Percentiles rank a stretch among this genome's conserved stretches.
Conservation (phyloP, 2,888 invertebrate genomes). For the Darwinula stevensoni region DNA sequence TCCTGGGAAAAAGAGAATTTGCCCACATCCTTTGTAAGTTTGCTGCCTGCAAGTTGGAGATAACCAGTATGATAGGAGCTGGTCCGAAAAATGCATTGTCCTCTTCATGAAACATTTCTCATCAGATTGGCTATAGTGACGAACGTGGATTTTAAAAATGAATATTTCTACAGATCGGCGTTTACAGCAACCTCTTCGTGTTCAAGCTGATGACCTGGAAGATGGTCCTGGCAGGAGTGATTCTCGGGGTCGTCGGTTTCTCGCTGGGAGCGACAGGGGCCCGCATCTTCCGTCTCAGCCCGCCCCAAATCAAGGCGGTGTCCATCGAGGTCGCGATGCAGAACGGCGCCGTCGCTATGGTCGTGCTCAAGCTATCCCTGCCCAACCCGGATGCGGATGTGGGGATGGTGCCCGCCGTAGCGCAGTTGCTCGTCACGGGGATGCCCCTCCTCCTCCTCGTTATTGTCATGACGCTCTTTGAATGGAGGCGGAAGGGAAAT, state of each 20-base stretch:
- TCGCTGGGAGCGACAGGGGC: conserved; percentile 17
- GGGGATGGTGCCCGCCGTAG: conserved; percentile 10
- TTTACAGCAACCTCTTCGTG: conserved; percentile 18
- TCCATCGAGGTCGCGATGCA: conserved; percentile 15
- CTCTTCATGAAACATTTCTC: no score
- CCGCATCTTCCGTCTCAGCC: conserved; percentile 9
- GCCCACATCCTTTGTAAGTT: no score
- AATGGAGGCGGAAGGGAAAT: no score
- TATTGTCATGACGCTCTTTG: no score
- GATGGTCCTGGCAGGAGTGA: conserved; percentile 15
- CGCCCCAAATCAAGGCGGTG: conserved; percentile 11
- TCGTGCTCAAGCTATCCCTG: conserved; percentile 15
- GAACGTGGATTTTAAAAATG: no score
- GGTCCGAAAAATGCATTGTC: no score
- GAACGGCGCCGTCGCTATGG: conserved; percentile 17
- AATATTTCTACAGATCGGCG: conserved; percentile 13
- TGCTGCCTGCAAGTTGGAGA: no score
- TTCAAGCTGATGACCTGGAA: conserved; percentile 15
- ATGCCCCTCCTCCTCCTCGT: no score
- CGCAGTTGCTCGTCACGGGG: conserved; percentile 11
- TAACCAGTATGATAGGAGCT: no score
- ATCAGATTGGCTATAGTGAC: no score
- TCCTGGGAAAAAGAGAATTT: no score
- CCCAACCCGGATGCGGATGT: conserved; percentile 15
- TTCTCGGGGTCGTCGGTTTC: conserved; percentile 19